These are phyloP conservation scores for Heloderma charlesbogerti DNA, from an alignment of 2,113 vertebrate genomes.

Conservation along the genomic window DNA sequence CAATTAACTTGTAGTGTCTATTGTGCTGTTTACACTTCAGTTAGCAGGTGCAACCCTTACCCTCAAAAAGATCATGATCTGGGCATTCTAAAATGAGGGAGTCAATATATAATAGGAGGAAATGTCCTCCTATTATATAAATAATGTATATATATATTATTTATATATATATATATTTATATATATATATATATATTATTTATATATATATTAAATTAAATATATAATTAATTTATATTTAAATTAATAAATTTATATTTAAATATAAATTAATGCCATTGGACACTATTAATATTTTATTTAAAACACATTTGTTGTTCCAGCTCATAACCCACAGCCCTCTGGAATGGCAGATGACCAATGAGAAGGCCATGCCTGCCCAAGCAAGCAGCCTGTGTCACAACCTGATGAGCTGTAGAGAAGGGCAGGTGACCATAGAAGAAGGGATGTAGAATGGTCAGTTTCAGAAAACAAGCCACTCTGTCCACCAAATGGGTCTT, in stretches of 20 bases:
- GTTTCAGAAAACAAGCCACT: neutral
- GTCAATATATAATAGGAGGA: neutral
- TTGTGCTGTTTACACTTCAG: neutral
- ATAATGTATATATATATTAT: too few relatives aligned
- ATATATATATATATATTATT: too few relatives aligned
- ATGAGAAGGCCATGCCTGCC: neutral
- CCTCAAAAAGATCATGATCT: neutral
- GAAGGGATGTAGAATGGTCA: neutral
- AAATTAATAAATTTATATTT: too few relatives aligned
- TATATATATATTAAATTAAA: too few relatives aligned
- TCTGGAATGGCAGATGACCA: neutral
- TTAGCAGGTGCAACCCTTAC: neutral
- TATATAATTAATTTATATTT: too few relatives aligned
- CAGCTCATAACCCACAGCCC: neutral
- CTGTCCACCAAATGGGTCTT: neutral
- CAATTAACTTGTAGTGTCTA: neutral
- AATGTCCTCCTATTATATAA: too few relatives aligned
- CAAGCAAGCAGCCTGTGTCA: too few relatives aligned
- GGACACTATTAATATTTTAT: neutral
- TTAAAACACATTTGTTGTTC: neutral
- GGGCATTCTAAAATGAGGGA: neutral
- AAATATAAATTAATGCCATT: neutral
- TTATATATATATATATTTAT: too few relatives aligned
- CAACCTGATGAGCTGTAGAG: neutral
- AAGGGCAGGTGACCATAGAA: neutral